Evolutionary conservation across 1,140 invertebrate genomes (phyloP), one percentile per base, ranked within the genome.

Genomic region (Leptoteleia sp.): DNA sequence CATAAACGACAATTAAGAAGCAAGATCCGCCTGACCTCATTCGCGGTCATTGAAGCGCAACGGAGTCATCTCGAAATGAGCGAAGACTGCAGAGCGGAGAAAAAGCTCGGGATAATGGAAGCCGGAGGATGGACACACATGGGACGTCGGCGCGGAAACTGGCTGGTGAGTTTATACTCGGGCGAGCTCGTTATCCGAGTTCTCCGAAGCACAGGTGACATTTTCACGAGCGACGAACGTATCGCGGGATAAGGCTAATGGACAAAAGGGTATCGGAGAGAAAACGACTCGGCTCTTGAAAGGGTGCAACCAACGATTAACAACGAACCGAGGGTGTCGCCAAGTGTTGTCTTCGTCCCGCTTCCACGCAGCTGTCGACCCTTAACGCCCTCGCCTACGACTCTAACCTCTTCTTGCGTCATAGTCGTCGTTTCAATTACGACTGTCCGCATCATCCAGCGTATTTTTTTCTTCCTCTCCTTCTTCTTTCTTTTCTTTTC

Each of bases 271-370:
- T 76, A 83, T 64, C 55, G 75, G 62, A 78, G 84, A 82, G 84
- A 82, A 84, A 85, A 82, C 81, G 79, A 78, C 59, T 79, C 70
- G 65, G 71, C 72, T 75, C 22, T 77, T 84, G 85, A 85, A 85
- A 85, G 82, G 84, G 84, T 86, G 83, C 84, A 86, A 86, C 84
- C 82, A 85, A 85, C 85, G 85, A 85, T 86, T 86, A 86, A 86
- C 85, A 85, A 83, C 79, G 82, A 79, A 81, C 61, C 80, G 81
- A 82, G 83, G 83, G 83, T 82, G 84, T 85, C 80, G 62, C 71
- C 82, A 83, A 83, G 81, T 78, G 78, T 85, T 83, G 82, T 84
- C 82, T 85, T 85, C 82, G 77, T 80, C 70, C 76, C 75, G 72
- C 72, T 78, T 75, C 25, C 64, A 70, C 76, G 80, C 76, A 79